phyloP scores from a whole-genome alignment of 2,888 invertebrate species.

The Epicampocera succincta region DNA sequence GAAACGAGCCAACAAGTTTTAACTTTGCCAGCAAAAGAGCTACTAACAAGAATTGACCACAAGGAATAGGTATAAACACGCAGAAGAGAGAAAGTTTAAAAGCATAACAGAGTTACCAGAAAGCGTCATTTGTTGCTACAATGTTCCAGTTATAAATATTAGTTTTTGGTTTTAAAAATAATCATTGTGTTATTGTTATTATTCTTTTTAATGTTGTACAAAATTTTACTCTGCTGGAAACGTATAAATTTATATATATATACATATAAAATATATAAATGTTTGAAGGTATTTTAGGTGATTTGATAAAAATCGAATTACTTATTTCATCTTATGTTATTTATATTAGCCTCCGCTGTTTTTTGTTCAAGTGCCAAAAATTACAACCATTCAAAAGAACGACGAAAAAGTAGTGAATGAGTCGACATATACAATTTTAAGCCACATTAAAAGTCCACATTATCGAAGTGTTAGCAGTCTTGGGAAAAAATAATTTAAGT shows the following conservation, averaged over 20 bases:
- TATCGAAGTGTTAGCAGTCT: no score
- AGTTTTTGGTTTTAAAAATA: no score
- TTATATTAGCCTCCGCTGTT: neutral
- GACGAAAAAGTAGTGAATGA: slow-evolving; percentile 37
- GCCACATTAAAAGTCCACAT: slow-evolving; percentile 53
- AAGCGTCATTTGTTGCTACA: neutral
- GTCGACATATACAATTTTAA: slow-evolving; percentile 41
- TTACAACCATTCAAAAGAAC: slow-evolving; percentile 27
- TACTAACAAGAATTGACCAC: slow-evolving; percentile 53
- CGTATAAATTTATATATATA: no score
- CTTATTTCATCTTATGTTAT: no score
- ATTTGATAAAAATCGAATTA: no score
- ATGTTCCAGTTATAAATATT: neutral
- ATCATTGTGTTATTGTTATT: no score
- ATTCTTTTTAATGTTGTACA: no score
- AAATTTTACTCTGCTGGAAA: no score
- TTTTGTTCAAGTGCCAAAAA: neutral
- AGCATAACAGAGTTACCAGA: slow-evolving; percentile 11
- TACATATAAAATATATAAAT: no score
- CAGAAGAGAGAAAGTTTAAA: slow-evolving; percentile 8
- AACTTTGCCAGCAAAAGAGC: slow-evolving; percentile 61
- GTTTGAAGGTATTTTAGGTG: no score
- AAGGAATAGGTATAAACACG: slow-evolving; percentile 20
- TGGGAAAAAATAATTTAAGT: slow-evolving; percentile 45
- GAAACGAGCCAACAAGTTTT: slow-evolving; percentile 32